A percentile compares a stretch with the other conserved stretches of the same genome.
phyloP scores from a whole-genome alignment of 1,140 invertebrate genomes.

The Pseudomyrmex gracilis region DNA sequence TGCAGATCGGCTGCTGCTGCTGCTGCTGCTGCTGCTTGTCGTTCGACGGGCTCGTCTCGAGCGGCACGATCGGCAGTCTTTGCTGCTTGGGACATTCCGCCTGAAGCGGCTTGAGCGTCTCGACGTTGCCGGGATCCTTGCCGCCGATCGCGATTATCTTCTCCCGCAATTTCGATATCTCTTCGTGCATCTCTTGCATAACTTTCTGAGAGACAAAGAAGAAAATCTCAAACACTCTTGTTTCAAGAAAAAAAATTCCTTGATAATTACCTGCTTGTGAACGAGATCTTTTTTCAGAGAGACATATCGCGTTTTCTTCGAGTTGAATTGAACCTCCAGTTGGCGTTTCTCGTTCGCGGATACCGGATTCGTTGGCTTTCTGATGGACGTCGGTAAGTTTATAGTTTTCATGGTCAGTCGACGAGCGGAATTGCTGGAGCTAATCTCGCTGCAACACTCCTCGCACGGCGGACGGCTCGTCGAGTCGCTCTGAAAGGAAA shows the following conservation, averaged over 20 bases:
- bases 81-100: background rate
- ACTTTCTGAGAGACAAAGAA: slow-evolving; percentile 63
- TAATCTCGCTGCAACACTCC: slow-evolving; percentile 37
- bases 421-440: slow-evolving; percentile 44
- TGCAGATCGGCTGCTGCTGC: background rate
- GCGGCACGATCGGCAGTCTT: background rate
- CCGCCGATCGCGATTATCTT: slow-evolving; percentile 73
- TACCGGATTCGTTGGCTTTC: slow-evolving; percentile 13
- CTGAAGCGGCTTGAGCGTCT: slow-evolving; percentile 55
- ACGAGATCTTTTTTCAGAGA: slow-evolving; percentile 69
- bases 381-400: background rate
- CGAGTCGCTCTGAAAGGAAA: slow-evolving; percentile 49
- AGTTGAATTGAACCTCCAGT: slow-evolving; percentile 73
- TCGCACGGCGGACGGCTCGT: slow-evolving; percentile 14
- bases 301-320: slow-evolving; percentile 74
- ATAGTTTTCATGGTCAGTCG: slow-evolving; percentile 49
- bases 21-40: background rate
- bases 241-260: background rate
- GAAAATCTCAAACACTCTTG: background rate
- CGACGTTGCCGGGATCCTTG: slow-evolving; percentile 77
- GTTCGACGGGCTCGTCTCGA: background rate
- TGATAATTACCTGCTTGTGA: slow-evolving; percentile 75
- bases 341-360: slow-evolving; percentile 62
- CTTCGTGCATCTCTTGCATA: slow-evolving; percentile 64
- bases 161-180: slow-evolving; percentile 75